These are phyloP conservation scores for Heteractis magnifica DNA, from an alignment of 92 coral and sea anemone species.

Conservation along the genomic window DNA sequence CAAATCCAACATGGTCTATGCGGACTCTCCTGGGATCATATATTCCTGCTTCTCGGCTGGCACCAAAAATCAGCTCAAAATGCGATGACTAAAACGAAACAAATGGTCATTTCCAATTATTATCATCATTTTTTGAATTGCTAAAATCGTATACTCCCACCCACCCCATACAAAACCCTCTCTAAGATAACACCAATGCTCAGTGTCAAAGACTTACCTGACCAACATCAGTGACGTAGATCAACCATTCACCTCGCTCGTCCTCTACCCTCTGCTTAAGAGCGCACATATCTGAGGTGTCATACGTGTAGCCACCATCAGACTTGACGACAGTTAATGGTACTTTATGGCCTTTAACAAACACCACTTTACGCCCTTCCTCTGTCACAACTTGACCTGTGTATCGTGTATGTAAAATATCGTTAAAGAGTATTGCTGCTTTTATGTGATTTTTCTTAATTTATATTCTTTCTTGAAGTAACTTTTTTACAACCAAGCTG, in stretches of 20 bases:
- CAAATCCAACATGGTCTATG: slow-evolving; percentile 94
- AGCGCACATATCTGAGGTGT: slow-evolving; percentile 95
- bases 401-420: neutral
- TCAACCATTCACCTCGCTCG: slow-evolving; percentile 89
- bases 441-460: too few species aligned
- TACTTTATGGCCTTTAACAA: slow-evolving; percentile 72
- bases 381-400: slow-evolving; percentile 78
- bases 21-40: slow-evolving; percentile 80
- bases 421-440: neutral
- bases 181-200: neutral
- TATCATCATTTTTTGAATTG: neutral
- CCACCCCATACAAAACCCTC: too few species aligned
- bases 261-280: slow-evolving; percentile 78
- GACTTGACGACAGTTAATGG: slow-evolving; percentile 96
- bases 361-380: slow-evolving; percentile 93
- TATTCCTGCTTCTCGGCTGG: slow-evolving; percentile 73
- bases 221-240: slow-evolving; percentile 94
- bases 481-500: too few species aligned
- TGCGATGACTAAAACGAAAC: slow-evolving; percentile 62
- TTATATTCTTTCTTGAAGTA: too few species aligned
- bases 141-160: too few species aligned
- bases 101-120: neutral
- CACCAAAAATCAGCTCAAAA: slow-evolving; percentile 86
- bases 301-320: slow-evolving; percentile 96
- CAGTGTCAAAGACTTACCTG: slow-evolving; percentile 55